These are phyloP conservation scores for Rhabdomys dilectus DNA, from an alignment of 2,113 vertebrate genomes.

Conservation along the genomic window DNA sequence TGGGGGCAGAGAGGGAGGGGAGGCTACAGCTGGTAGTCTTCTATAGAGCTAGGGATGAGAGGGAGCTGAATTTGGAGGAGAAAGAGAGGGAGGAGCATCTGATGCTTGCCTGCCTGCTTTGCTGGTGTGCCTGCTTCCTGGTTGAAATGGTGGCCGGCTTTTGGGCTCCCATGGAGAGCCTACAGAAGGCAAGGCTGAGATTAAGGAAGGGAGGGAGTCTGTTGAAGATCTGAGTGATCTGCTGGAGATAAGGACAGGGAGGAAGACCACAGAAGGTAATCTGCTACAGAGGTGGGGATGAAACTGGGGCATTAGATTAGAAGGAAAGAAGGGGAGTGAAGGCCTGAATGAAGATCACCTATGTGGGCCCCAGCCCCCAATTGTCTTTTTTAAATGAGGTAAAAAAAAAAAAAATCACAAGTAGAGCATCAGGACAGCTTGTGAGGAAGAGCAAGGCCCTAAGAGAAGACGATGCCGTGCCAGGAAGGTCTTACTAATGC, in stretches of 20 bases:
- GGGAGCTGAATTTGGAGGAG: not conserved
- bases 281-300: not conserved
- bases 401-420: not conserved
- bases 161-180: not conserved
- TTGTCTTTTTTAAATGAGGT: not conserved
- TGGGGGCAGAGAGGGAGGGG: not conserved
- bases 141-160: not conserved
- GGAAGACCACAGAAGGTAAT: not conserved
- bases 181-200: not conserved
- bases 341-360: not conserved
- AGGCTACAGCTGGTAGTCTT: not conserved
- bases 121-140: not conserved
- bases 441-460: not conserved
- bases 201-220: not conserved
- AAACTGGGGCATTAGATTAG: not conserved
- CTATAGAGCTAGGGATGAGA: not conserved
- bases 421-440: not conserved
- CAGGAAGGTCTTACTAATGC: not conserved
- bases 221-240: not conserved
- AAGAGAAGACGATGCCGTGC: not conserved
- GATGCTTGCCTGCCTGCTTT: not conserved
- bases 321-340: not conserved
- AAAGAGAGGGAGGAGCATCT: not conserved
- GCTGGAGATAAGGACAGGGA: not conserved
- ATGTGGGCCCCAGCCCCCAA: not conserved